Conservation (phyloP, 2,113 vertebrate genomes). For the Peromyscus maniculatus region DNA sequence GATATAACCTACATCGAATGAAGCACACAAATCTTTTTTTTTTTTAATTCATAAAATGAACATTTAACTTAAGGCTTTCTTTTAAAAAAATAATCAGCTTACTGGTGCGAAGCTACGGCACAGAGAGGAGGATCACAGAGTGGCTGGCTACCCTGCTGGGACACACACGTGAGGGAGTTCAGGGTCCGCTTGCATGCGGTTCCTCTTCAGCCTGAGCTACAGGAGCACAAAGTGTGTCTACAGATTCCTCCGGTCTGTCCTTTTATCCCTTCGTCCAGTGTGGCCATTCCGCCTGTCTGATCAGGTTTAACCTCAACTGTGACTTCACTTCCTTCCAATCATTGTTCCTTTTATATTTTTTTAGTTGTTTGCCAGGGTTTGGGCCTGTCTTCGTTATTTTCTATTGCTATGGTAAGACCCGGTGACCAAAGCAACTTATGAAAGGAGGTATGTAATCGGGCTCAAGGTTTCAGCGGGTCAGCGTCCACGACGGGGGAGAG, state of each 20-base stretch:
- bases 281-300: not conserved
- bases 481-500: not conserved
- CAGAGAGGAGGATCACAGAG: not conserved
- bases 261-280: not conserved
- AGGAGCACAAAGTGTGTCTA: not conserved
- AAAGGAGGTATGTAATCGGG: too few species aligned
- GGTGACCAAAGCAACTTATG: not conserved
- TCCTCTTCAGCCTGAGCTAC: not conserved
- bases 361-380: not conserved
- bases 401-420: not conserved
- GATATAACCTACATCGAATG: not conserved
- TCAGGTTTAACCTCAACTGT: not conserved
- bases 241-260: not conserved
- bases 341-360: not conserved
- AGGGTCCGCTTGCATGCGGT: not conserved
- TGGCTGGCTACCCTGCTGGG: not conserved
- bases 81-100: not conserved
- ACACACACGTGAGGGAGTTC: not conserved
- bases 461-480: not conserved
- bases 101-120: not conserved
- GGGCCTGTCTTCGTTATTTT: not conserved
- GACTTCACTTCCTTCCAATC: not conserved
- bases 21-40: not conserved
- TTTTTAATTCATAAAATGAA: not conserved
- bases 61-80: not conserved